Evolutionary conservation across 2,888 invertebrate species (phyloP).

Genomic region (Electrophaes corylata): DNA sequence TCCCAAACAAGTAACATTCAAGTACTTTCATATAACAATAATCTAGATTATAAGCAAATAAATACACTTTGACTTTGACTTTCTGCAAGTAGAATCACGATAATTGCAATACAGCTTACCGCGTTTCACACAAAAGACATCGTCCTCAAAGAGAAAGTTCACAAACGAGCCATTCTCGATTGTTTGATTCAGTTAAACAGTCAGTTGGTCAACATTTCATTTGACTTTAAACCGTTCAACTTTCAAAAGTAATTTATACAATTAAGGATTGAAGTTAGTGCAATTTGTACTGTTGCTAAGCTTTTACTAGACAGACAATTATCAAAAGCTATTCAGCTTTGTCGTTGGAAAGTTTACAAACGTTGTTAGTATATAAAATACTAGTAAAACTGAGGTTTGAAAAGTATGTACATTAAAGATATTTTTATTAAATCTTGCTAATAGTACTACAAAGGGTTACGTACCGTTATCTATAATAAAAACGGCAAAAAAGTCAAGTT

Average conservation of each 20-base stretch:
- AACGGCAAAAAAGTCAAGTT: too few relatives aligned
- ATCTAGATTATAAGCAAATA: too few relatives aligned
- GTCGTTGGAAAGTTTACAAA: not conserved
- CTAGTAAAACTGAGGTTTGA: too few relatives aligned
- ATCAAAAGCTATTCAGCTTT: not conserved
- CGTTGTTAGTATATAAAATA: too few relatives aligned
- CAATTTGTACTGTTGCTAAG: conserved; percentile 9
- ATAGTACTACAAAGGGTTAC: too few relatives aligned
- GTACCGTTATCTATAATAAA: too few relatives aligned
- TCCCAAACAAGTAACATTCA: too few relatives aligned
- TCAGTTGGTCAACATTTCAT: conserved; percentile 16
- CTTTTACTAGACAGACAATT: not conserved
- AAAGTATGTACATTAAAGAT: too few relatives aligned
- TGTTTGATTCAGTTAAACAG: conserved; percentile 20
- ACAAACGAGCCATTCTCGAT: conserved; percentile 1
- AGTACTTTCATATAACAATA: too few relatives aligned
- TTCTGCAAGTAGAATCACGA: not conserved
- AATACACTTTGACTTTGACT: too few relatives aligned
- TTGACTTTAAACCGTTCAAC: conserved; percentile 20
- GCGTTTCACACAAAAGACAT: not conserved
- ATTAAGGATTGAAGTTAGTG: conserved; percentile 12
- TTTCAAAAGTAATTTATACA: conserved; percentile 14
- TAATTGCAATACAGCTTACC: not conserved
- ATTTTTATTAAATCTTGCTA: too few relatives aligned
- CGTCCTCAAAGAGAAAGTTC: conserved; percentile 11